phyloP scores from a whole-genome alignment of 2,113 vertebrate species.

The Nanorana parkeri region DNA sequence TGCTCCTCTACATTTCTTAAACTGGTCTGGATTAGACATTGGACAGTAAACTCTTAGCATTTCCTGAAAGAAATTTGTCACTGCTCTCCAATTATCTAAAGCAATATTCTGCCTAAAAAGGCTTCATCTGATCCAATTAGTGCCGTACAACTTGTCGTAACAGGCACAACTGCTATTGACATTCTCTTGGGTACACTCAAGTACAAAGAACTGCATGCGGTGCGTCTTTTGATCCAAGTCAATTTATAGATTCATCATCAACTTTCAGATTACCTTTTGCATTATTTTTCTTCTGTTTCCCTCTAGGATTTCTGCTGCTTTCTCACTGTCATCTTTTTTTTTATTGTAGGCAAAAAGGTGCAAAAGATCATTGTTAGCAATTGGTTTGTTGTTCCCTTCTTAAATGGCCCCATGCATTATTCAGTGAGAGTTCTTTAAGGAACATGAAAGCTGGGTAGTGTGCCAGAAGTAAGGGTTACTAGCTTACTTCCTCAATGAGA shows the following conservation, averaged over 20 bases:
- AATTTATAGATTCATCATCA: background rate
- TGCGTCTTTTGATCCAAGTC: background rate
- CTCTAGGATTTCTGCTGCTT: background rate
- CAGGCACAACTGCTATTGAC: background rate
- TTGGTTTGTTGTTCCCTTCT: background rate
- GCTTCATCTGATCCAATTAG: background rate
- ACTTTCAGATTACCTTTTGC: background rate
- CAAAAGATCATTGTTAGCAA: background rate
- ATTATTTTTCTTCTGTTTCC: background rate
- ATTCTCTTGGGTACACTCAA: no score
- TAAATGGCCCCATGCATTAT: constrained; percentile 9
- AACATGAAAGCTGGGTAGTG: background rate
- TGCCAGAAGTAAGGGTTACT: constrained; percentile 11
- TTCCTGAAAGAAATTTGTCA: background rate
- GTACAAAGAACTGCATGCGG: background rate
- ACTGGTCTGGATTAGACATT: no score
- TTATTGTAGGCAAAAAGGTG: background rate
- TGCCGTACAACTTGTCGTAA: background rate
- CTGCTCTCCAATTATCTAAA: background rate
- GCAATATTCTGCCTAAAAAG: background rate
- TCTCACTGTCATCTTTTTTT: background rate
- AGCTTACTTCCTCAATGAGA: background rate
- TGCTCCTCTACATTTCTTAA: no score
- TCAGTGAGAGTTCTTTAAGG: background rate
- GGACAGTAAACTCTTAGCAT: background rate